Base-by-base conservation (phyloP, 2,113 vertebrate genomes). In the Hemiscyllium ocellatum region DNA sequence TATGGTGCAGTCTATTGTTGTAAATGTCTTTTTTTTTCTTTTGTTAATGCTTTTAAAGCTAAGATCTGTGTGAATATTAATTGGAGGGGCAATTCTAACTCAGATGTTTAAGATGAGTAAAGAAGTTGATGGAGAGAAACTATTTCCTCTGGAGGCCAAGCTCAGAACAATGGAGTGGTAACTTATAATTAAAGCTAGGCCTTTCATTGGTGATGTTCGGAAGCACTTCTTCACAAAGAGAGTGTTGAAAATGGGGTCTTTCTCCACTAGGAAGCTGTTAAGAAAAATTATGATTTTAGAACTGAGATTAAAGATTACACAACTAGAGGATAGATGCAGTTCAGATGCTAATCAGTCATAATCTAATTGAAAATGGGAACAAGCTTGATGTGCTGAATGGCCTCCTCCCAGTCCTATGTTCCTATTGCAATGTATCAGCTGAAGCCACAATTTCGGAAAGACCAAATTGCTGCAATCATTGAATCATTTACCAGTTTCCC, bases 31-130 rank as follows among this genome's bases (percentile, higher is more conserved):
- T 0, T 65, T 17, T 61, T 6, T 24, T 3, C 33, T 33, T 61
- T 89, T 22, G 24, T 94, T 95, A 95, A 47, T 52, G 94, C 94
- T 26, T 52, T 50, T 95, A 90, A 87, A 87, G 42, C 85, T n/a
- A 66, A 69, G 65, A 66, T 69, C 2, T 24, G 61, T 69, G 66
- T 2, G 22, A 20, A 6, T 69, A 7, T 68, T 20, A 94, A 94
- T 19, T 69, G 42, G 56, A 89, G 2, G 26, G 24, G 26, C 29
- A 52, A 61, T 19, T 61, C 86, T 61, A 89, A 89, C 10, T 89
- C 26, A 29, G 24, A 2, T 29, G 86, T 26, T 61, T 33, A 89
- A 93, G 61, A 2, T 47, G 89, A 93, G 5, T n/a, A 93, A 37
- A 68, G 12, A 13, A 95, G 90, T 90, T 17, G 52, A 90, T 52